Evolutionary conservation across 2,113 vertebrate genomes (phyloP).

Genomic region (Tragulus kanchil): DNA sequence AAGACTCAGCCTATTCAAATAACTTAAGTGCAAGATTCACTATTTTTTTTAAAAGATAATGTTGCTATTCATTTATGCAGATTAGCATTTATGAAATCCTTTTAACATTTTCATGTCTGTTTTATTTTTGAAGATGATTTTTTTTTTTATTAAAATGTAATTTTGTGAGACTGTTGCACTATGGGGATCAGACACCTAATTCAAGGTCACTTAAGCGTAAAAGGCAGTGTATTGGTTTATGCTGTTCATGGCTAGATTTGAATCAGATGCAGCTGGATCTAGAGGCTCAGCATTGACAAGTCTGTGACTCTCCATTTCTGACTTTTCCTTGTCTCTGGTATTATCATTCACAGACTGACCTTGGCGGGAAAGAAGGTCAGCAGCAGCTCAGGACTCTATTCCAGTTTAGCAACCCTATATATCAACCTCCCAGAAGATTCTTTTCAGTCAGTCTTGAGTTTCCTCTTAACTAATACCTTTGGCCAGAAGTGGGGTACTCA

Average conservation of each 20-base stretch:
- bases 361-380: neutral
- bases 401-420: rapidly evolving
- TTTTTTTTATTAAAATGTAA: neutral
- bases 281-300: rapidly evolving
- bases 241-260: rapidly evolving
- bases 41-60: neutral
- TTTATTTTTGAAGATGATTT: slow-evolving; percentile 6
- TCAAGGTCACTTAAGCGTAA: neutral
- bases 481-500: neutral
- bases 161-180: neutral
- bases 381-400: neutral
- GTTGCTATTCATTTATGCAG: neutral
- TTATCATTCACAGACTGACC: neutral
- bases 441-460: neutral
- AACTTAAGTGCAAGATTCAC: neutral
- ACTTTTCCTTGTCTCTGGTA: neutral
- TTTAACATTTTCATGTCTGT: neutral
- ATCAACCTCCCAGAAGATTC: neutral
- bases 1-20: neutral
- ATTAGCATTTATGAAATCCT: neutral
- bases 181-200: neutral
- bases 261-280: neutral
- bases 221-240: neutral
- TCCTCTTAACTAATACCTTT: neutral
- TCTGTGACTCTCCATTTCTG: neutral